Evolutionary conservation across 2,113 vertebrate genomes (phyloP).

Genomic region (Gnathonemus echidnorhynchus): DNA sequence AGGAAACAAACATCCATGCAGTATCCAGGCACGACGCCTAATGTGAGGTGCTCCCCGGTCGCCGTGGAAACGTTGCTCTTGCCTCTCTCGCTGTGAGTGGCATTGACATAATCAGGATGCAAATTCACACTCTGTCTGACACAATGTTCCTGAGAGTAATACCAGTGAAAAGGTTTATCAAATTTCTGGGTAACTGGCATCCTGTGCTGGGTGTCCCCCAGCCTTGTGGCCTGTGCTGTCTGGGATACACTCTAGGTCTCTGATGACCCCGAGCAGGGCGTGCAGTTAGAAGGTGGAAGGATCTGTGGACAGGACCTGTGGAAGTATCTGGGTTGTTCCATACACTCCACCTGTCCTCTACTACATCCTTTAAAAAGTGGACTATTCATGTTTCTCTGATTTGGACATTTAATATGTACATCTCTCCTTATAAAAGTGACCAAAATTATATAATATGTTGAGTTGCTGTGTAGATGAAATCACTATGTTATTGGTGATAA

Average conservation of each 20-base stretch:
- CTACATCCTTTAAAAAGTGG: neutral
- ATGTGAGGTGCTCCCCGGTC: neutral
- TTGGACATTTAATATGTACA: neutral
- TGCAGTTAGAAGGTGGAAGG: neutral
- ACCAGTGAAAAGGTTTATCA: neutral
- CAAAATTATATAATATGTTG: neutral
- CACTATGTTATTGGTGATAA: neutral
- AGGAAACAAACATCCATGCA: neutral
- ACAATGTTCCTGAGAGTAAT: neutral
- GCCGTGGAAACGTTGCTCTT: neutral
- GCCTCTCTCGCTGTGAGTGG: neutral
- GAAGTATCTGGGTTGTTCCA: neutral
- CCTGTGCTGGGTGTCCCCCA: neutral
- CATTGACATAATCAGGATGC: slow-evolving; percentile 8
- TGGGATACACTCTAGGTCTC: neutral
- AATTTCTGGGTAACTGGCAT: neutral
- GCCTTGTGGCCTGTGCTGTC: neutral
- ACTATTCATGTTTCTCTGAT: neutral
- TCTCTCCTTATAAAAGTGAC: neutral
- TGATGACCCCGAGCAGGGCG: neutral
- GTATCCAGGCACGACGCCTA: neutral
- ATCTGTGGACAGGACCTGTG: neutral
- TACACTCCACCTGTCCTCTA: neutral
- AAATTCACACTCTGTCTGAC: neutral
- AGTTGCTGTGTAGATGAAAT: neutral